Evolutionary conservation across 2,113 vertebrate species (phyloP).

Genomic region (Oceanites oceanicus): DNA sequence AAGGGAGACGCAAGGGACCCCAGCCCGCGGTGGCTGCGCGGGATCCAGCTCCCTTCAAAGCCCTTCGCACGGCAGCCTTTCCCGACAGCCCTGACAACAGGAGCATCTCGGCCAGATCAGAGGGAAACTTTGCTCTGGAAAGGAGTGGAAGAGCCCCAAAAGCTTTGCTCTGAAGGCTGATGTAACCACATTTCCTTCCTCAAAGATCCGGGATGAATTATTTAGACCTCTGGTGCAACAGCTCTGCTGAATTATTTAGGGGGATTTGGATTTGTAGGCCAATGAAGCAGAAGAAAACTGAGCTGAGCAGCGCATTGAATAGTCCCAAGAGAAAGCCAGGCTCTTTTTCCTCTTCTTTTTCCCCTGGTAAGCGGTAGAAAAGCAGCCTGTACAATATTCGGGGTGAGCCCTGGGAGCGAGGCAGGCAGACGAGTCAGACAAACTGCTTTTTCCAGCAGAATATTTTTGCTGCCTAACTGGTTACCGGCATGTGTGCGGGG

Average conservation of each 20-base stretch:
- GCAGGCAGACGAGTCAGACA: neutral
- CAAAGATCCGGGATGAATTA: conserved; percentile 40
- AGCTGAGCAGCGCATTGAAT: neutral
- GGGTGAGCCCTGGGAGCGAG: neutral
- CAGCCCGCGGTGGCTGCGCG: neutral
- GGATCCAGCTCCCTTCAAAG: neutral
- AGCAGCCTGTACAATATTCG: accelerated
- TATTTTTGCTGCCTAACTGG: neutral
- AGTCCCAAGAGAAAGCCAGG: neutral
- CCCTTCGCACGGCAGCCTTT: neutral
- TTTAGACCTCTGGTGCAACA: neutral
- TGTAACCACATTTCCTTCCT: neutral
- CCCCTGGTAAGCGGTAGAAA: neutral
- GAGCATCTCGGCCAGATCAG: neutral
- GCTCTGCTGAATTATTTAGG: conserved; percentile 60
- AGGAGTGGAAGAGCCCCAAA: neutral
- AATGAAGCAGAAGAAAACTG: conserved; percentile 10
- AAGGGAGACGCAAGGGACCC: neutral
- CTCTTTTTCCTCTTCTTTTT: neutral
- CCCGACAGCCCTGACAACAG: neutral
- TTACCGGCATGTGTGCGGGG: neutral
- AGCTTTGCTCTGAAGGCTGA: neutral
- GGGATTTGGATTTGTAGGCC: neutral
- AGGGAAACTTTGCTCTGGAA: neutral
- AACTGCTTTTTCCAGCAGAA: neutral